Evolutionary conservation across 2,888 invertebrate genomes (phyloP).

Genomic region (Octonoba sinensis): DNA sequence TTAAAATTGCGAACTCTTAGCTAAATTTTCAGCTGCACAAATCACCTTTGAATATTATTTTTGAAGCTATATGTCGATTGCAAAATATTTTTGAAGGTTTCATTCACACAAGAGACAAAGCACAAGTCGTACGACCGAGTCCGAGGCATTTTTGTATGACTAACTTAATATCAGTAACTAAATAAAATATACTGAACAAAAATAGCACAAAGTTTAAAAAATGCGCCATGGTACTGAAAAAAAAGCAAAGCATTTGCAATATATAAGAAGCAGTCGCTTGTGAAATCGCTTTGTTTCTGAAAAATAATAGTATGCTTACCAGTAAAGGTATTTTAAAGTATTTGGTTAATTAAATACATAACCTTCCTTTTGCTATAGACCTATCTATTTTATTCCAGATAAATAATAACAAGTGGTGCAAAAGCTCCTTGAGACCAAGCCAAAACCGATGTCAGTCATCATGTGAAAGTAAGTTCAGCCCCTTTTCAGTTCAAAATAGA

Average conservation of each 20-base stretch:
- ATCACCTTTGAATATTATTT: too few species aligned
- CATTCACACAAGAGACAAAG: too few species aligned
- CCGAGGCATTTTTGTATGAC: too few species aligned
- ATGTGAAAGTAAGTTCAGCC: slow-evolving; percentile 49
- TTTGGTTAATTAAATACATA: neutral
- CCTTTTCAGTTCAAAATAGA: neutral
- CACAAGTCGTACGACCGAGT: too few species aligned
- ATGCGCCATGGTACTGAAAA: too few species aligned
- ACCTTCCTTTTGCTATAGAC: neutral
- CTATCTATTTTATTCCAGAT: slow-evolving; percentile 40
- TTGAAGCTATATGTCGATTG: too few species aligned
- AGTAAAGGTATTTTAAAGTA: neutral
- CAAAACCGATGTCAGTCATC: slow-evolving; percentile 46
- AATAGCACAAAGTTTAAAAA: too few species aligned
- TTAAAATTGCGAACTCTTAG: too few species aligned
- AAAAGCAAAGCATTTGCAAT: neutral
- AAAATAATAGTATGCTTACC: neutral
- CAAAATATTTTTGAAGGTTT: too few species aligned
- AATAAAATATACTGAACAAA: neutral
- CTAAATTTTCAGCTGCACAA: too few species aligned
- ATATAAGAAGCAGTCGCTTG: neutral
- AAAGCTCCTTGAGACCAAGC: slow-evolving; percentile 43
- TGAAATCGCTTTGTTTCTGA: neutral
- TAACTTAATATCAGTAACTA: too few species aligned
- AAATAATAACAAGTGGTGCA: slow-evolving; percentile 54